Evolutionary conservation across 1,140 invertebrate species (phyloP), one percentile per base, ranked within the genome.

Genomic region (Maniola jurtina): DNA sequence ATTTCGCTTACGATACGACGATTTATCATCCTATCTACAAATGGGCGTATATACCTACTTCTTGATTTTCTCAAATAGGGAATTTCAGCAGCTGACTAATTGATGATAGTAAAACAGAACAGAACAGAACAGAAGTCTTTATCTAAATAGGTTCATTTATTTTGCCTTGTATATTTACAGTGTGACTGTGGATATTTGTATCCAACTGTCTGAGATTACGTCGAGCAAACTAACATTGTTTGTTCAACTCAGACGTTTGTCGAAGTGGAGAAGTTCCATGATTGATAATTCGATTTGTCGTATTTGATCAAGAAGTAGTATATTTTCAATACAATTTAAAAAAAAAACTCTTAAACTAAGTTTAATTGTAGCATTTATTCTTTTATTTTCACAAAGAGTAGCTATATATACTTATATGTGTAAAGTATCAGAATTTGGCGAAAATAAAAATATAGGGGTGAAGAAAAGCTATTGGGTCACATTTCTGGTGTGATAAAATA

Each of bases 251-350:
- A 52, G 48, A 52, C 48, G 48, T 52, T 52, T 52, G 48, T 50
- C 48, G 48, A 52, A 52, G 14, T 52, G 13, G 9, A 45, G 42
- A 45, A 52, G 48, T 52, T 16, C 48, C 48, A 52, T 52, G 48
- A 52, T 52, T 52, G 48, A 52, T 52, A 52, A 52, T 52, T 52
- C 48, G 48, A 52, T 52, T 52, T 25, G 48, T 52, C 48, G 48
- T 52, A 52, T 52, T 52, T 52, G 15, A 7, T 25, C 14, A 13
- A 48, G 48, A 16, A 52, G 7, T 52, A 11, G 45, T 6, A n/a
- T 10, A 14, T n/a, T 14, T 14, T 14, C 45, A 42, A 5, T 42
- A 13, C 40, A 10, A 42, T 42, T 42, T 42, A 2, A 0, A 10
- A 10, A 25, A 25, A 25, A 25, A 25, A 2, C 25, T 25, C 25